Evolutionary conservation across 2,797 vertebrate species (phyloP).

Genomic region (Morelia viridis): DNA sequence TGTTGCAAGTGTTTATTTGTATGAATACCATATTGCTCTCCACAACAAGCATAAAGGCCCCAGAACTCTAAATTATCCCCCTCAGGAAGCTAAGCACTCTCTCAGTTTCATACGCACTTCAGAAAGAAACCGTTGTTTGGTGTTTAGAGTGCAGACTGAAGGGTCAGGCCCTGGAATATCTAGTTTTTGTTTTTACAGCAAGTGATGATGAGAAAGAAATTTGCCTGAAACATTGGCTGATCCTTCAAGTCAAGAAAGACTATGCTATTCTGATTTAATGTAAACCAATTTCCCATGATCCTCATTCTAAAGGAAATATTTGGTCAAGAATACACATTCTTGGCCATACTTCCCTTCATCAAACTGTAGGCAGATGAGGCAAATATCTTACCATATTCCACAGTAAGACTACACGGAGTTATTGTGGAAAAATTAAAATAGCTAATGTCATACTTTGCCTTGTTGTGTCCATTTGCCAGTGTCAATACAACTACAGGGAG

Average conservation of each 20-base stretch:
- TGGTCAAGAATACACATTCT: background rate
- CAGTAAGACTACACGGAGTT: background rate
- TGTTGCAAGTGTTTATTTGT: background rate
- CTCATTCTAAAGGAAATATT: background rate
- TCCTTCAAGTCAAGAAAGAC: background rate
- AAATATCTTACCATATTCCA: background rate
- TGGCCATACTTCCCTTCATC: too few species aligned
- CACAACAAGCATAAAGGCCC: background rate
- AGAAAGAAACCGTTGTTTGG: background rate
- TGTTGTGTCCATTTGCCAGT: background rate
- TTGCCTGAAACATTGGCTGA: background rate
- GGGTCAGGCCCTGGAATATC: background rate
- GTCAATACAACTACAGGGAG: background rate
- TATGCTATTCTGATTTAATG: background rate
- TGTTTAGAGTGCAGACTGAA: background rate
- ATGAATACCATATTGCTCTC: background rate
- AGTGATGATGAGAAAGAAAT: background rate
- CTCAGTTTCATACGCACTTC: background rate
- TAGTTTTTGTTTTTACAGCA: background rate
- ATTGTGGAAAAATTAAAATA: background rate
- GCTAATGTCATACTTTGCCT: background rate
- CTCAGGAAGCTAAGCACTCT: background rate
- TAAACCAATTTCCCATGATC: background rate
- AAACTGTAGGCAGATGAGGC: background rate
- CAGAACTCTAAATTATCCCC: background rate